These are phyloP conservation scores for Lepus americanus DNA, from an alignment of 2,113 vertebrate species.

Conservation along the genomic window DNA sequence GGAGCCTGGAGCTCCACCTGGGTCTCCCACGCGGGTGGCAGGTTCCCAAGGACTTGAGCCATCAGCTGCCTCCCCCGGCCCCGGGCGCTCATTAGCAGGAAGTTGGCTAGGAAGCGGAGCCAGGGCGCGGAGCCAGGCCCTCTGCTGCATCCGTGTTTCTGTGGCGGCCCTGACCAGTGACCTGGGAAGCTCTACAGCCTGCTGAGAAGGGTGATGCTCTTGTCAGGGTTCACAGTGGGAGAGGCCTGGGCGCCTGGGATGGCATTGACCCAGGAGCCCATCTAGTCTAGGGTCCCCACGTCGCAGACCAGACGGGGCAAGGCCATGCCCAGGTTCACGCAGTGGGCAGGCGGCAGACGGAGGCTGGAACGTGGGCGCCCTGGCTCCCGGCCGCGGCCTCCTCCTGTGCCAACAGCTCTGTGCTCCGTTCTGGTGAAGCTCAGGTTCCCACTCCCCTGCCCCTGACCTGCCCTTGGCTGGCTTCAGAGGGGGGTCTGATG, in stretches of 20 bases:
- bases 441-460: constrained; percentile 80
- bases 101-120: too few species aligned
- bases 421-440: constrained; percentile 60
- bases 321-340: constrained; percentile 53
- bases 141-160: background rate
- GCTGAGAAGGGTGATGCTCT: background rate
- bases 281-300: background rate
- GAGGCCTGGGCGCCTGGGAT: background rate
- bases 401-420: constrained; percentile 58
- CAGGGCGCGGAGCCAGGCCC: too few species aligned
- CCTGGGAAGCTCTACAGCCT: background rate
- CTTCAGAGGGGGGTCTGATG: constrained; percentile 82
- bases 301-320: constrained; percentile 42
- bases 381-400: background rate
- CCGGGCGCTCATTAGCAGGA: too few species aligned
- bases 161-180: background rate
- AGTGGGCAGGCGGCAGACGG: background rate
- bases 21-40: too few species aligned
- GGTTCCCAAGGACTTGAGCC: too few species aligned
- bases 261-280: background rate
- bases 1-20: too few species aligned
- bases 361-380: constrained; percentile 27
- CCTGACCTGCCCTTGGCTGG: constrained; percentile 83
- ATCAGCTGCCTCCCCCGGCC: too few species aligned
- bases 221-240: background rate